These are phyloP conservation scores for Glyptemys insculpta DNA, from an alignment of 2,797 vertebrate species.

Conservation along the genomic window DNA sequence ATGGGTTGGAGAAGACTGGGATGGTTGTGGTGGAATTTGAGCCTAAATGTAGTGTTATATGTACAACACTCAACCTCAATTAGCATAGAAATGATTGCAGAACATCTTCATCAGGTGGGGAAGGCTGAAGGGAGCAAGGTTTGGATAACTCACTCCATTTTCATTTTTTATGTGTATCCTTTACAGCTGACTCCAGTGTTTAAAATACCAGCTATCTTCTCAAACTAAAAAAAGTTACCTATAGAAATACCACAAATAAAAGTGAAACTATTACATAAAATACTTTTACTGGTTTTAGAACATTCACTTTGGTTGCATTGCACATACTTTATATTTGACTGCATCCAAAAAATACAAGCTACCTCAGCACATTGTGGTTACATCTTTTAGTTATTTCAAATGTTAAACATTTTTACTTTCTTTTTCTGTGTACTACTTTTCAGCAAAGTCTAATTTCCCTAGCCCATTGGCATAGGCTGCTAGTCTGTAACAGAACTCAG, in stretches of 20 bases:
- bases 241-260: neutral
- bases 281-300: neutral
- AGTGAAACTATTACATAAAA: neutral
- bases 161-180: slow-evolving; percentile 1
- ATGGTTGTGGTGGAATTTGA: neutral
- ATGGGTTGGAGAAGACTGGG: neutral
- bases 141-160: slow-evolving; percentile 16
- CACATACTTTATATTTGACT: neutral
- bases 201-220: neutral
- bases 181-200: neutral
- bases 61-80: neutral
- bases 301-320: neutral
- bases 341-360: neutral
- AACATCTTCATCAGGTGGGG: neutral
- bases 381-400: slow-evolving; percentile 4
- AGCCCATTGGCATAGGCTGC: neutral
- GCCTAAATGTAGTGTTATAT: neutral
- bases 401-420: neutral
- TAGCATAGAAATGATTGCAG: neutral
- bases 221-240: neutral
- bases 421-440: neutral
- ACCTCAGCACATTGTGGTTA: neutral
- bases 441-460: neutral
- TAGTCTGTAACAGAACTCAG: slow-evolving; percentile 9
- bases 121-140: neutral